These are phyloP conservation scores for Sebastes kiyomatsui DNA, from an alignment of 2,797 vertebrate genomes.

Conservation along the genomic window DNA sequence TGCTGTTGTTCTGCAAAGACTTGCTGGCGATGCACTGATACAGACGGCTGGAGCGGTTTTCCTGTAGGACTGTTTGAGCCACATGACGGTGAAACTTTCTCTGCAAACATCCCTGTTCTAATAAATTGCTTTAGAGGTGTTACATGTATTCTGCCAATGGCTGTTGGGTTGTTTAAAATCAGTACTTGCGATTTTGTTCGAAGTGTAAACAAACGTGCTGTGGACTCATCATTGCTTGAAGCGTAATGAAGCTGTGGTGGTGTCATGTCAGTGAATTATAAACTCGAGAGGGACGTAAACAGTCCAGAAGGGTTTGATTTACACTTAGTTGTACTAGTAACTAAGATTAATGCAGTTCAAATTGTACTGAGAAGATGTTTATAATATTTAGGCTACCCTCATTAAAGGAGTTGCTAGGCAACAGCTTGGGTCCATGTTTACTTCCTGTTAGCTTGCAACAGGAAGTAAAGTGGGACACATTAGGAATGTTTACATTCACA, in stretches of 20 bases:
- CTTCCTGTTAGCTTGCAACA: no score
- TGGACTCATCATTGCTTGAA: slow-evolving; percentile 44
- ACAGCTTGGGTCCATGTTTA: no score
- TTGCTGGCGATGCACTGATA: slow-evolving; percentile 66
- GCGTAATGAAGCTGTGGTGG: background rate
- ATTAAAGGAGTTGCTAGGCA: no score
- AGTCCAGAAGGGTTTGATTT: background rate
- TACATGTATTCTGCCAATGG: slow-evolving; percentile 66
- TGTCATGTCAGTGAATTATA: background rate
- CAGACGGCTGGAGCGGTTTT: slow-evolving; percentile 69
- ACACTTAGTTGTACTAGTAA: background rate
- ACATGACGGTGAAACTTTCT: slow-evolving; percentile 73
- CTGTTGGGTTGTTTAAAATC: slow-evolving; percentile 71
- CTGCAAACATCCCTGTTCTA: slow-evolving; percentile 86
- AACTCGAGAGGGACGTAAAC: background rate
- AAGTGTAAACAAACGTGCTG: slow-evolving; percentile 41
- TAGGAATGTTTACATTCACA: no score
- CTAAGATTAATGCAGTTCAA: background rate
- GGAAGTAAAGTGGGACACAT: no score
- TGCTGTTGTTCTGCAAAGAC: slow-evolving; percentile 66
- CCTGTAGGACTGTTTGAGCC: slow-evolving; percentile 77
- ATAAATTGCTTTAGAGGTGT: slow-evolving; percentile 87
- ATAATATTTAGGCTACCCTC: no score
- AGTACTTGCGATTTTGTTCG: slow-evolving; percentile 66
- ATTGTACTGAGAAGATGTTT: no score